These are phyloP conservation scores for Plodia interpunctella DNA, from an alignment of 1,140 invertebrate genomes.

Conservation along the genomic window DNA sequence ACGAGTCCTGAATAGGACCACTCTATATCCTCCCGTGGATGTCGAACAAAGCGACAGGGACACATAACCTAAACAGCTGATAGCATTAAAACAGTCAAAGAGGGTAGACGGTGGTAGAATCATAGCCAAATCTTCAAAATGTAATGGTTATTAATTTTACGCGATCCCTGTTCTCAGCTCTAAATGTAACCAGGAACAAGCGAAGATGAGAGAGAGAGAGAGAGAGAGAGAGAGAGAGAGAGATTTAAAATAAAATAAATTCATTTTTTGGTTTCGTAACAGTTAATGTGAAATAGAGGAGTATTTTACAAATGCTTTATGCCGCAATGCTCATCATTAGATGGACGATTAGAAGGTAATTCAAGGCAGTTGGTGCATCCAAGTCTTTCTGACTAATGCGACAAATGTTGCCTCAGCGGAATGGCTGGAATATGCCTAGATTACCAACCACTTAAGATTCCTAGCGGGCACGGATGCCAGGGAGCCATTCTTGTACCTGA, in stretches of 20 bases:
- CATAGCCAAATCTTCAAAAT: too few relatives aligned
- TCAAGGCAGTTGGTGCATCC: slow-evolving; percentile 5
- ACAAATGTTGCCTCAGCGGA: slow-evolving; percentile 36
- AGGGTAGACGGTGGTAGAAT: too few relatives aligned
- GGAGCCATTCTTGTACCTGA: slow-evolving; percentile 38
- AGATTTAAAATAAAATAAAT: neutral
- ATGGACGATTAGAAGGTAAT: slow-evolving; percentile 4
- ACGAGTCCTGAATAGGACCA: too few relatives aligned
- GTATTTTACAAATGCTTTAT: neutral
- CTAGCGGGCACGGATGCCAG: slow-evolving; percentile 44
- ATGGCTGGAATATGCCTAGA: slow-evolving; percentile 38
- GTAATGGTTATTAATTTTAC: too few relatives aligned
- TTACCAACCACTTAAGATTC: slow-evolving; percentile 61
- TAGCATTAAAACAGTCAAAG: too few relatives aligned
- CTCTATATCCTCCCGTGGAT: too few relatives aligned
- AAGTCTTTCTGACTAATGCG: slow-evolving; percentile 6
- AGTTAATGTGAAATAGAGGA: neutral
- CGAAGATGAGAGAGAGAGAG: too few relatives aligned
- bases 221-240: too few relatives aligned
- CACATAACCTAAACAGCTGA: too few relatives aligned
- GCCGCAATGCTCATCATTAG: neutral
- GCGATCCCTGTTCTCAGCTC: too few relatives aligned
- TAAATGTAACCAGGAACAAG: too few relatives aligned
- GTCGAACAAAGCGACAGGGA: too few relatives aligned
- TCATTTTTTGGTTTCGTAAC: neutral